Evolutionary conservation across 2,113 vertebrate genomes (phyloP).

Genomic region (Vulpes lagopus): DNA sequence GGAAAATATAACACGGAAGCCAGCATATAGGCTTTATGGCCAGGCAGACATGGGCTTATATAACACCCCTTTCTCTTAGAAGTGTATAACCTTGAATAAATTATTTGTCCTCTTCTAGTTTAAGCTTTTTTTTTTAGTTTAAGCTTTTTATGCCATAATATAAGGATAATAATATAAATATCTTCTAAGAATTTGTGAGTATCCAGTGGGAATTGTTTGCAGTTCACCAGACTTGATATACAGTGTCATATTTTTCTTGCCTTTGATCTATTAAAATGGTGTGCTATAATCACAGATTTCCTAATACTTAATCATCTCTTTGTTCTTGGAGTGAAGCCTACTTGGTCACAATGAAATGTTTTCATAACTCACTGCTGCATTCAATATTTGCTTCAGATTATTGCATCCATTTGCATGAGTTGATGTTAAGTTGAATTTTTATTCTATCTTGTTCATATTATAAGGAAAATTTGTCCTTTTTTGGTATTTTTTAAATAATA

Average conservation of each 20-base stretch:
- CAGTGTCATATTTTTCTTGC: conserved; percentile 28
- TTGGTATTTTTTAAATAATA: conserved; percentile 39
- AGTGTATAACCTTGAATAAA: background rate
- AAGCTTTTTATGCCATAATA: background rate
- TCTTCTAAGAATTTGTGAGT: background rate
- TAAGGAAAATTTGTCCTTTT: background rate
- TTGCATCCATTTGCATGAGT: conserved; percentile 12
- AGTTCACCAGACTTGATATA: background rate
- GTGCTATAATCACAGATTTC: background rate
- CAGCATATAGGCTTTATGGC: background rate
- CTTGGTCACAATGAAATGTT: conserved; percentile 21
- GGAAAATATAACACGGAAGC: background rate
- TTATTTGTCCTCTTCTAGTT: background rate
- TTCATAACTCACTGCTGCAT: conserved; percentile 1
- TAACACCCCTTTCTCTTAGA: background rate
- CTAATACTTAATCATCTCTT: conserved; percentile 48
- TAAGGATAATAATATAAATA: background rate
- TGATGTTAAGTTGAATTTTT: background rate
- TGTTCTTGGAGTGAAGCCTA: conserved; percentile 34
- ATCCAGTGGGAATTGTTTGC: background rate
- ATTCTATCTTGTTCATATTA: background rate
- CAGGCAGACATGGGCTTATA: background rate
- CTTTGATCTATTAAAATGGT: conserved; percentile 61
- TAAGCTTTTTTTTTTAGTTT: conserved; percentile 22
- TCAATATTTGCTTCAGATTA: conserved; percentile 46